A percentile compares a stretch with the other conserved stretches of the same genome.
Conservation (phyloP, 1,140 invertebrate genomes). For the Telenomus remus region DNA sequence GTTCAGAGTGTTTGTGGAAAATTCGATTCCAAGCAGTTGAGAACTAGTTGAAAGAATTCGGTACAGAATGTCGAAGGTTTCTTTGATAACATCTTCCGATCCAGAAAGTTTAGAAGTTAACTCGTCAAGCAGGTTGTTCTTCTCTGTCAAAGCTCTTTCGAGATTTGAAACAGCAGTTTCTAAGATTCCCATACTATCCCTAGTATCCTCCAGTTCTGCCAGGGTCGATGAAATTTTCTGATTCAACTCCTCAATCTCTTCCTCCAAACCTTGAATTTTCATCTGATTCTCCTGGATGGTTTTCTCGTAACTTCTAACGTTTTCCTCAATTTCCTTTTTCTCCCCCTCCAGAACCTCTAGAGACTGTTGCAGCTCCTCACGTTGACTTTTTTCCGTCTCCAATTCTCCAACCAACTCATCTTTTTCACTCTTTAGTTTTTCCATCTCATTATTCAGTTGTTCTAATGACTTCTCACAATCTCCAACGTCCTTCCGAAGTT, state of each 20-base stretch:
- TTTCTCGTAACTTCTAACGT: constrained; percentile 13
- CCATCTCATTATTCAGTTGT: constrained; percentile 17
- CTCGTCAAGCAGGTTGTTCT: constrained; percentile 10
- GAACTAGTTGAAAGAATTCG: constrained; percentile 10
- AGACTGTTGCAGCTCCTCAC: constrained; percentile 3
- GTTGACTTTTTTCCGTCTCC: constrained; percentile 1
- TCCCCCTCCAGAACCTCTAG: background rate
- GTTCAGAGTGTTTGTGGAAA: background rate
- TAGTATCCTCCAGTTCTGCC: constrained; percentile 10
- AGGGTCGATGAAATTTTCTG: background rate
- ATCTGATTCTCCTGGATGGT: constrained; percentile 3
- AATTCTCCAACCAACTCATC: constrained; percentile 11
- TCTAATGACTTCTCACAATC: constrained; percentile 12
- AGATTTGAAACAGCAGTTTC: constrained; percentile 1
- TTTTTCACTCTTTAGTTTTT: constrained; percentile 10
- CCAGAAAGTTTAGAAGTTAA: constrained; percentile 7
- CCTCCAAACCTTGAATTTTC: constrained; percentile 1
- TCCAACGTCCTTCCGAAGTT: constrained; percentile 10
- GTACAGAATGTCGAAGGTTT: constrained; percentile 11
- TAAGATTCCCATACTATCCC: constrained; percentile 3
- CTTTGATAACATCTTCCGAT: constrained; percentile 8
- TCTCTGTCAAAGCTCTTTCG: constrained; percentile 11
- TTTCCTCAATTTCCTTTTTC: constrained; percentile 1
- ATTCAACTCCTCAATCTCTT: constrained; percentile 2
- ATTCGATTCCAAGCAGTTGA: constrained; percentile 16